Conservation (phyloP, 2,797 vertebrate species). For the Tokudaia muenninki region DNA sequence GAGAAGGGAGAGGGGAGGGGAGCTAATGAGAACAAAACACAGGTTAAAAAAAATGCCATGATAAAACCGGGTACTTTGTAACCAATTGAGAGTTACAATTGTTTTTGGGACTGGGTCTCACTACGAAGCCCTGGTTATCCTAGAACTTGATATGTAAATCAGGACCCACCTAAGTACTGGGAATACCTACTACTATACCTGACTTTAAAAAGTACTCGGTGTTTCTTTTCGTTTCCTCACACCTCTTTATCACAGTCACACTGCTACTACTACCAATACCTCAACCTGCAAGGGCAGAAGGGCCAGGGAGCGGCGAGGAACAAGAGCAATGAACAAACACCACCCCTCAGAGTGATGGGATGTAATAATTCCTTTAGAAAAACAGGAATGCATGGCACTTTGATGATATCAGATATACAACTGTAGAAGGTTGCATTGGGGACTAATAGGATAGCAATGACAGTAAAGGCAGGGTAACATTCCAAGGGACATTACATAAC, state of each 20-base stretch:
- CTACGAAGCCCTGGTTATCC: background rate
- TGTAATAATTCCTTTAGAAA: background rate
- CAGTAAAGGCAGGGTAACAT: background rate
- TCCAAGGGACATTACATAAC: background rate
- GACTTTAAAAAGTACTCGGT: background rate
- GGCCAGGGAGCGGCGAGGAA: background rate
- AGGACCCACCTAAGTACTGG: background rate
- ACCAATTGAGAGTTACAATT: background rate
- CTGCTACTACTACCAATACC: background rate
- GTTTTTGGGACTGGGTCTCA: background rate
- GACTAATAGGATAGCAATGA: background rate
- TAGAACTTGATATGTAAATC: background rate
- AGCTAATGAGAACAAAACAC: background rate
- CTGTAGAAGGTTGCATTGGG: background rate
- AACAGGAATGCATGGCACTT: background rate
- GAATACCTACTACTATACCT: no score
- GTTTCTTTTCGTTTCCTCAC: background rate
- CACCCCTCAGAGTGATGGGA: background rate
- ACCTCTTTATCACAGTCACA: background rate
- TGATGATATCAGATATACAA: background rate
- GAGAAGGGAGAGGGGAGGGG: no score
- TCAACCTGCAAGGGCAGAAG: constrained; percentile 25
- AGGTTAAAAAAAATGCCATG: background rate
- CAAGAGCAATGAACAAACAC: background rate
- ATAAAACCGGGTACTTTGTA: background rate